Percentiles rank a stretch among this genome's conserved stretches.
Conservation (phyloP, 1,140 invertebrate genomes). For the Aphis craccivora region DNA sequence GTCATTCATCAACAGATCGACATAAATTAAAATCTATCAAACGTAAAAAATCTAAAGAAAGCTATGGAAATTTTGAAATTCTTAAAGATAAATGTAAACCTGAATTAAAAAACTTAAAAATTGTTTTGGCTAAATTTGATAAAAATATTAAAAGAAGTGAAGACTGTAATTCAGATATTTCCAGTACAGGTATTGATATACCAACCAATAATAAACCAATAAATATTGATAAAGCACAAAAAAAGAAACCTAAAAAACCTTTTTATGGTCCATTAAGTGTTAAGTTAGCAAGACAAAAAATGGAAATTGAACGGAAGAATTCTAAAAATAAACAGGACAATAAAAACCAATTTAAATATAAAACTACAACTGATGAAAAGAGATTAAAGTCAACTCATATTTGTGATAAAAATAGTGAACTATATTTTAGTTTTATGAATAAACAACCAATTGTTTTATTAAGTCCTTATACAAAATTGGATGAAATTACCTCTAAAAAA, state of each 20-base stretch:
- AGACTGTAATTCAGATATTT: neutral
- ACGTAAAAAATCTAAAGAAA: neutral
- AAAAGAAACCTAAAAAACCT: neutral
- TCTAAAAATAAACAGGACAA: neutral
- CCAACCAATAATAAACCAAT: neutral
- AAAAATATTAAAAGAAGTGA: neutral
- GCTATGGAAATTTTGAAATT: constrained; percentile 4
- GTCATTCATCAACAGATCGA: neutral
- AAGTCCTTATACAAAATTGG: neutral
- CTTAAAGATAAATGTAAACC: constrained; percentile 15
- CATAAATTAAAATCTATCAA: neutral
- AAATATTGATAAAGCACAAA: neutral
- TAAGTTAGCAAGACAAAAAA: constrained; percentile 40
- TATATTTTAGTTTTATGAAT: neutral
- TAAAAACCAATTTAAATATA: neutral
- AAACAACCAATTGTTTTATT: neutral
- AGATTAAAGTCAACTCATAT: neutral
- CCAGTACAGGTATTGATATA: neutral
- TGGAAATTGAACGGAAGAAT: neutral
- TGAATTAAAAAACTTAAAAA: constrained; percentile 35
- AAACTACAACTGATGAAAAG: neutral
- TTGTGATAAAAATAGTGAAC: neutral
- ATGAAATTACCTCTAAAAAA: neutral
- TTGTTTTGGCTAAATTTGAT: constrained; percentile 41
- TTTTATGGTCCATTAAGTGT: constrained; percentile 49